Base-by-base conservation (phyloP, 2,113 vertebrate genomes). In the Hepsetus odoe region DNA sequence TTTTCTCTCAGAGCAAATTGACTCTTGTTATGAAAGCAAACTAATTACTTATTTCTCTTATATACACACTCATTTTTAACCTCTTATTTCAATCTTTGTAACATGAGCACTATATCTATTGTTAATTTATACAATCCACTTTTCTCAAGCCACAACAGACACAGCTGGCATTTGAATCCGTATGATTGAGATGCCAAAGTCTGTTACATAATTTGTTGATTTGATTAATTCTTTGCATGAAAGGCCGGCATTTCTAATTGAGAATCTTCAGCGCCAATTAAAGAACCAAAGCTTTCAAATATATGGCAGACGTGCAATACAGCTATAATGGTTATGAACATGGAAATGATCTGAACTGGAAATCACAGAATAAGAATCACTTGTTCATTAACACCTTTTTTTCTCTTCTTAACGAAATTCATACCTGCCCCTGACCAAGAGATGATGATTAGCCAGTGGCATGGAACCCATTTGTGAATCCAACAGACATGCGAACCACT, bases 21-120 rank as follows among this genome's bases (percentile, higher is more conserved):
- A 94, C 95, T 94, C 91, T 84, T 90, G 91, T 91, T 91, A 92
- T 90, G 94, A 87, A 95, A 94, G 90, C 87, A 95, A 95, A 96
- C 95, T 90, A 91, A 96, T 95, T 93, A 94, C 88, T 90, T 92
- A 90, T 91, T 91, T 93, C 91, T 86, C 88, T 92, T 93, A 93
- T 94, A 92, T 92, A 92, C 11, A 18, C 11, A 90, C 89, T 93
- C 90, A 91, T 30, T 90, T 90, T 88, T 11, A 18, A 8, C 49
- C 61, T 30, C 42, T 71, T 67, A 71, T 62, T 78, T 13, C 42
- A 35, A 10, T 30, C 32, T 8, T 18, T 53, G 51, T 53, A 64
- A 38, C 28, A 35, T 35, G 14, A 16, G 6, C 6, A 51, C 12
- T 5, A 35, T 65, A 35, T n/a, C 20, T 35, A n/a, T n/a, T 1